Evolutionary conservation across 2,888 invertebrate species (phyloP).

Genomic region (Drosophila conformis): DNA sequence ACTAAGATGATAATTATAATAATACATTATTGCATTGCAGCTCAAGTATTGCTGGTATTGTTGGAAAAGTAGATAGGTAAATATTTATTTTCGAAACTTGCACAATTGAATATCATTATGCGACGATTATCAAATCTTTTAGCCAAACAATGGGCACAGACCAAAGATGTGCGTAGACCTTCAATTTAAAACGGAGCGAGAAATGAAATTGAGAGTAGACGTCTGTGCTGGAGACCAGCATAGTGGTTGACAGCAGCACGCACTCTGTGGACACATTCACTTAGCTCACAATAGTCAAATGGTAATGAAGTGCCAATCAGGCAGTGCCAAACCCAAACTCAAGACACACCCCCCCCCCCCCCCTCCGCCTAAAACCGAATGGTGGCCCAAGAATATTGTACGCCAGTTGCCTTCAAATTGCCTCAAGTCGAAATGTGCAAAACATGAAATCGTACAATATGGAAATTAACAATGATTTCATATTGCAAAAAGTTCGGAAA

Average conservation of each 20-base stretch:
- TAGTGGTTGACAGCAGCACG: constrained; percentile 7
- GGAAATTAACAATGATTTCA: constrained; percentile 73
- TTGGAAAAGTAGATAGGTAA: not conserved
- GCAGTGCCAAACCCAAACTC: constrained; percentile 14
- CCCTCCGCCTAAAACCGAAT: not conserved
- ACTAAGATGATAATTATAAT: not conserved
- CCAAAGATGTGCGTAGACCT: constrained; percentile 19
- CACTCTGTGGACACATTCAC: constrained; percentile 58
- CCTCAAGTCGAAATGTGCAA: constrained; percentile 10
- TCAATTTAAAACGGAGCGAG: constrained; percentile 3
- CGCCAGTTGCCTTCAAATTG: constrained; percentile 52
- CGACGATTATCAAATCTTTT: constrained; percentile 14
- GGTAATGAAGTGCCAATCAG: constrained; percentile 55
- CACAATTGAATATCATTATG: constrained; percentile 24
- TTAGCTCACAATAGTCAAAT: constrained; percentile 58
- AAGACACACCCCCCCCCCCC: too few species aligned
- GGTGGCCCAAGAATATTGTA: constrained; percentile 47
- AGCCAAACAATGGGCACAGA: constrained; percentile 19
- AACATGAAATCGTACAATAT: constrained; percentile 41
- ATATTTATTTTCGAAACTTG: not conserved
- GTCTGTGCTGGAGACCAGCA: not conserved
- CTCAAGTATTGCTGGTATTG: not conserved
- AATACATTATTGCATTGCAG: not conserved
- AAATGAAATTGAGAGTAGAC: constrained; percentile 51
- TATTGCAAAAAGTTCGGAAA: constrained; percentile 48